Conservation (phyloP, 2,888 invertebrate genomes). For the Lepidochitona cinerea region DNA sequence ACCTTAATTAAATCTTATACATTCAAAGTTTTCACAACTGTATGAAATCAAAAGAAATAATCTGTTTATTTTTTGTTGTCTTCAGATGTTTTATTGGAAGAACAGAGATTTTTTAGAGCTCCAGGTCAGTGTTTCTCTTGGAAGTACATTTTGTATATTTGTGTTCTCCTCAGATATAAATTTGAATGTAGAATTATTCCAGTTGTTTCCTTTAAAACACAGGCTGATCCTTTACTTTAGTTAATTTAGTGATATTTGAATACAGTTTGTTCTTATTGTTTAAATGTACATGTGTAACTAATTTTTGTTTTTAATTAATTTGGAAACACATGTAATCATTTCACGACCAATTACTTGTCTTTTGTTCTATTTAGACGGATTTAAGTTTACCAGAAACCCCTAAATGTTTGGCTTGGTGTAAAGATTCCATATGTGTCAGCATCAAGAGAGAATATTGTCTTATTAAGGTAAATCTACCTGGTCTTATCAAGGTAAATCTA, state of each 20-base stretch:
- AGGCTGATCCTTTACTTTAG: too few species aligned
- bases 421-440: slow-evolving; percentile 88
- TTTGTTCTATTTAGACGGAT: slow-evolving; percentile 72
- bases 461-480: slow-evolving; percentile 83
- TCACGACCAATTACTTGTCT: too few species aligned
- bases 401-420: slow-evolving; percentile 85
- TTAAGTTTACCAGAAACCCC: slow-evolving; percentile 86
- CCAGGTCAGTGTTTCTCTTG: slow-evolving; percentile 70
- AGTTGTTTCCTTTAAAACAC: too few species aligned
- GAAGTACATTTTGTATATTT: background rate
- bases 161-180: too few species aligned
- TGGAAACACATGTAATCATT: too few species aligned
- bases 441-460: slow-evolving; percentile 87
- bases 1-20: too few species aligned
- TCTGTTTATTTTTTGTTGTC: slow-evolving; percentile 22
- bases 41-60: too few species aligned
- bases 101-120: slow-evolving; percentile 83
- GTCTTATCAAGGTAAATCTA: too few species aligned
- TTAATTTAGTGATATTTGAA: background rate
- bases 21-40: too few species aligned
- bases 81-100: slow-evolving; percentile 88
- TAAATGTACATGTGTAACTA: background rate
- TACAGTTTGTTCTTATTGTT: background rate
- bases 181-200: too few species aligned
- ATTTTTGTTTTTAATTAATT: background rate